phyloP scores from a whole-genome alignment of 1,140 invertebrate genomes.

The Steinernema feltiae region DNA sequence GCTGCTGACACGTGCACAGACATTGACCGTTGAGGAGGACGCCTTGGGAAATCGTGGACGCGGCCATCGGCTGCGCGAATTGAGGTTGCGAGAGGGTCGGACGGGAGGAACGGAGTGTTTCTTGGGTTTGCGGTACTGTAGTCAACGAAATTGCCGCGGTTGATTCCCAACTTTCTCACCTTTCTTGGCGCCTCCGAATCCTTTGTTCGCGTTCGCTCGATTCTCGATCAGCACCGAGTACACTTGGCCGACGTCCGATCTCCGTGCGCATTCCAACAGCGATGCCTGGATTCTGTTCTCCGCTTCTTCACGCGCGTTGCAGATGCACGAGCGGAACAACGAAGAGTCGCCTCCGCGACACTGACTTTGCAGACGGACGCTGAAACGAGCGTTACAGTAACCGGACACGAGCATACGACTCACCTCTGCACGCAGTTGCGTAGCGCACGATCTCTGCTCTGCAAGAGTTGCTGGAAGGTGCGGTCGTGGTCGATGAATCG shows the following conservation, averaged over 20 bases:
- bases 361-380: conserved; percentile 37
- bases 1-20: conserved; percentile 41
- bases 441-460: conserved; percentile 34
- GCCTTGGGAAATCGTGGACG: conserved; percentile 19
- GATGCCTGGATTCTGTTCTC: conserved; percentile 38
- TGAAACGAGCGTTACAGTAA: conserved; percentile 5
- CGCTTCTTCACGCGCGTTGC: conserved; percentile 42
- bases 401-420: background rate
- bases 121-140: conserved; percentile 3
- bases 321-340: conserved; percentile 36
- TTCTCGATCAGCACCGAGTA: conserved; percentile 37
- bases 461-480: conserved; percentile 35
- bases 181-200: background rate
- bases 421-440: conserved; percentile 36
- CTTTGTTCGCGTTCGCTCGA: conserved; percentile 3
- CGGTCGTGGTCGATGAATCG: conserved; percentile 36
- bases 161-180: background rate
- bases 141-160: background rate
- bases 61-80: conserved; percentile 9
- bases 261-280: conserved; percentile 24
- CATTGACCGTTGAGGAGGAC: conserved; percentile 43
- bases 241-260: conserved; percentile 37
- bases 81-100: background rate
- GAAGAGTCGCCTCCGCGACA: conserved; percentile 25
- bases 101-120: conserved; percentile 2